Evolutionary conservation across 2,888 invertebrate genomes (phyloP), one percentile per base, ranked within the genome.

Genomic region (Cremastinae sp.): DNA sequence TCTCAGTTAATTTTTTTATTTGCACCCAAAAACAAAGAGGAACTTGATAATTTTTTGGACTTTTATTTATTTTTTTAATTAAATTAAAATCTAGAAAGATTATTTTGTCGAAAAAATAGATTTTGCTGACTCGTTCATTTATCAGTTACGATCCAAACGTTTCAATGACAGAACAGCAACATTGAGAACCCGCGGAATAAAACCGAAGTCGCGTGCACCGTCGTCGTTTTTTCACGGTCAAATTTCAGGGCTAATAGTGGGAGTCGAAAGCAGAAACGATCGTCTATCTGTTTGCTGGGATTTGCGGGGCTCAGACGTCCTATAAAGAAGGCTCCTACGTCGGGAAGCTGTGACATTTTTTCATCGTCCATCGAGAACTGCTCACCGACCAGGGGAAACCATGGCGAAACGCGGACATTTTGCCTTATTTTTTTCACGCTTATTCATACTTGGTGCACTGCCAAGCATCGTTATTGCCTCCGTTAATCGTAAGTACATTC

Each of bases 321-420:
- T 88, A 89, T 88, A 89, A 88, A 88, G 83, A 83, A 87, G 83
- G 83, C 75, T 56, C 78, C 79, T 56, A 78, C 70, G 47, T 73
- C 69, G 75, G 78, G 78, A 71, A 69, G 78, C 79, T 80, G 80
- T 78, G 82, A 86, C 87, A 87, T 78, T 86, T 87, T 85, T 85
- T 81, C 79, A 81, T 83, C 80, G 80, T 74, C 81, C 81, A 77
- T 70, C 80, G 79, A 79, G 80, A 70, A 75, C 79, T 80, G 76
- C 75, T 82, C 82, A 82, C 78, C 80, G 20, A 61, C 79, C 70
- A 74, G 79, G 54, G 66, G 75, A 53, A 45, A 22, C 62, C 2
- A 72, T 79, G 77, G 68, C 74, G 43, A 22, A 62, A 61, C 53
- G 54, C 34, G 66, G 12, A 43, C 34, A 20, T 49, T 49, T 74